These are phyloP conservation scores for Bradypodion pumilum DNA, from an alignment of 2,797 vertebrate genomes.

Conservation along the genomic window DNA sequence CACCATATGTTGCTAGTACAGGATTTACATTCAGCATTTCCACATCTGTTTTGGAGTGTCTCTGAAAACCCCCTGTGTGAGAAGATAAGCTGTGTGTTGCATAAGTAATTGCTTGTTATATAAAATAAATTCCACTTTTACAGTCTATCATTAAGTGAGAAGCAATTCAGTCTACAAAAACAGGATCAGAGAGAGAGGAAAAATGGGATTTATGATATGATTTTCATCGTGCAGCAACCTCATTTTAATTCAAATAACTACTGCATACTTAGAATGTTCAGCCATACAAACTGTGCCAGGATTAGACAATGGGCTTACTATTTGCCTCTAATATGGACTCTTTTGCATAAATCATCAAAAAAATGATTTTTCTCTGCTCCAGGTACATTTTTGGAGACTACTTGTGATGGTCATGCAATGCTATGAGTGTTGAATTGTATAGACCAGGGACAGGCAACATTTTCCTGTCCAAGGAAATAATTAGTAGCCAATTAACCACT, in stretches of 20 bases:
- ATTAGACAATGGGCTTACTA: background rate
- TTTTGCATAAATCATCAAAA: background rate
- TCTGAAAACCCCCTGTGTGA: background rate
- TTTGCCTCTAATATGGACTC: background rate
- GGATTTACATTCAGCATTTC: background rate
- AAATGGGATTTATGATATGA: background rate
- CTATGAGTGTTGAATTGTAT: background rate
- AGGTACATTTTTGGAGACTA: background rate
- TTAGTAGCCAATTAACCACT: no score
- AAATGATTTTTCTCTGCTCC: background rate
- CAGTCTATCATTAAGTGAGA: background rate
- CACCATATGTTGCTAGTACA: background rate
- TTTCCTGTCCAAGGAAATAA: no score
- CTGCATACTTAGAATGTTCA: background rate
- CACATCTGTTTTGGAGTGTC: background rate
- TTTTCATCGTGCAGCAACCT: background rate
- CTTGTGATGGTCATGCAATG: background rate
- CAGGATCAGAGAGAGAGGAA: background rate
- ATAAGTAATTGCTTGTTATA: background rate
- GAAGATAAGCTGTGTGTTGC: background rate
- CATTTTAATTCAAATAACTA: background rate
- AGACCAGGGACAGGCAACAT: background rate
- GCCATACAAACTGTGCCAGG: background rate
- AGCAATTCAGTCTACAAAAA: background rate
- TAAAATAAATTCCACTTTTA: background rate